Evolutionary conservation across 2,113 vertebrate genomes (phyloP), one percentile per base, ranked within the genome.

Genomic region (Tragelaphus scriptus): DNA sequence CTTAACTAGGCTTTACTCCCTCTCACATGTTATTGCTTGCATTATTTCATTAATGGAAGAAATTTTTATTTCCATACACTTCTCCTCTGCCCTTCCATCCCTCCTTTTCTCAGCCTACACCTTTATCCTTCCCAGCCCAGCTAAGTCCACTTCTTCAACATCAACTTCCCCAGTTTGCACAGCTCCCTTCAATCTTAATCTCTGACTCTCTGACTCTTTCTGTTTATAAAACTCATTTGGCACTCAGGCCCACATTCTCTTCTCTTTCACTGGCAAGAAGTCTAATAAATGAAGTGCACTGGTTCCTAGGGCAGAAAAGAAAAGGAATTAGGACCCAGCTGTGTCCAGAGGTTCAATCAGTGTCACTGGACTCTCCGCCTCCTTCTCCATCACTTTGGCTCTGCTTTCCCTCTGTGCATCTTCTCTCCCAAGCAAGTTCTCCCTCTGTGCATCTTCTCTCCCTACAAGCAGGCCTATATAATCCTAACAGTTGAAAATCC

Each of bases 211-310:
- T 71, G 25, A 40, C 47, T 87, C 47, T 80, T 55, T 80, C 68
- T 85, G 3, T 36, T 53, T 77, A 75, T 11, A 12, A 49, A 49
- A 32, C 47, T 47, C 21, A n/a, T 17, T 59, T 75, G 40, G 19
- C 51, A 90, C 51, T 55, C 11, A 55, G 59, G n/a, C 40, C 47
- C 75, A 51, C 30, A 49, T 49, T 14, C 23, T 28, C 96, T 79
- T 79, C 40, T 85, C 61, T 80, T 85, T 55, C 10, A 3, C 1
- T 94, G 49, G 55, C 36, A 94, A 94, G 63, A 97, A 97, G 63
- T 61, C 32, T 92, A 63, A 75, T 63, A 71, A 90, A 53, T 12
- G 51, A 30, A 59, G 51, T 32, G 3, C 15, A 6, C 3, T 44
- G 19, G 10, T 49, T 91, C 85, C 75, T 58, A 5, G 25, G 32